A percentile compares a stretch with the other conserved stretches of the same genome.
These are phyloP conservation scores for Lethenteron reissneri DNA, from an alignment of 2,113 vertebrate species.

Conservation along the genomic window DNA sequence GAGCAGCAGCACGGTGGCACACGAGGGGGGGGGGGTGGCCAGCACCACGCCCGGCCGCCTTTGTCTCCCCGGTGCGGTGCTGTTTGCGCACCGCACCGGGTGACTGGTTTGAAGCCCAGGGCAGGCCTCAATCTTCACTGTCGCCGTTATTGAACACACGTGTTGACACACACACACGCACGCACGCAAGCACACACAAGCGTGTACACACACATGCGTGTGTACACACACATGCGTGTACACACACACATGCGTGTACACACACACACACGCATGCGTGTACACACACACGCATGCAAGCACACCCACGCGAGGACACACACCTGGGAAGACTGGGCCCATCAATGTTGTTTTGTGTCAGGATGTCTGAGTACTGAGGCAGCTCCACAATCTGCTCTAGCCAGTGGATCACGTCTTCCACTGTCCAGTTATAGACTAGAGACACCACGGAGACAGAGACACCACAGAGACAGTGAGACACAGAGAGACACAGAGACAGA, in stretches of 20 bases:
- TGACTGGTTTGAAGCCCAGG: too few species aligned
- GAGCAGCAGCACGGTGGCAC: too few species aligned
- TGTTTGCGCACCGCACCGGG: too few species aligned
- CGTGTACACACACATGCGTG: not conserved
- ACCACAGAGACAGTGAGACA: too few species aligned
- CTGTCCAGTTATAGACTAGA: constrained; percentile 5
- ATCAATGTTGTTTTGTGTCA: not conserved
- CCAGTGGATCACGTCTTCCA: not conserved
- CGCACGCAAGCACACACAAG: not conserved
- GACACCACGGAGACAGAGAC: not conserved
- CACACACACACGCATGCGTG: not conserved
- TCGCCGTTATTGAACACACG: not conserved
- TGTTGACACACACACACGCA: not conserved
- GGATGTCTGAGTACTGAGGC: constrained; percentile 1
- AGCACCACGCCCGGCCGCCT: too few species aligned
- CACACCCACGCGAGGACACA: not conserved
- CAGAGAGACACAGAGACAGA: too few species aligned
- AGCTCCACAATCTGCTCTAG: constrained; percentile 1
- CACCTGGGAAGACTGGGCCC: constrained; percentile 1
- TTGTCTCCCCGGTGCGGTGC: too few species aligned
- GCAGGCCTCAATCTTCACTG: too few species aligned
- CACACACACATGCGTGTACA: not conserved
- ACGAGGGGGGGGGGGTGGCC: too few species aligned
- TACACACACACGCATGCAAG: not conserved
- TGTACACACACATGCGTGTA: not conserved